Evolutionary conservation across 2,888 invertebrate genomes (phyloP).

Genomic region (Pseudeuparius sepicola): DNA sequence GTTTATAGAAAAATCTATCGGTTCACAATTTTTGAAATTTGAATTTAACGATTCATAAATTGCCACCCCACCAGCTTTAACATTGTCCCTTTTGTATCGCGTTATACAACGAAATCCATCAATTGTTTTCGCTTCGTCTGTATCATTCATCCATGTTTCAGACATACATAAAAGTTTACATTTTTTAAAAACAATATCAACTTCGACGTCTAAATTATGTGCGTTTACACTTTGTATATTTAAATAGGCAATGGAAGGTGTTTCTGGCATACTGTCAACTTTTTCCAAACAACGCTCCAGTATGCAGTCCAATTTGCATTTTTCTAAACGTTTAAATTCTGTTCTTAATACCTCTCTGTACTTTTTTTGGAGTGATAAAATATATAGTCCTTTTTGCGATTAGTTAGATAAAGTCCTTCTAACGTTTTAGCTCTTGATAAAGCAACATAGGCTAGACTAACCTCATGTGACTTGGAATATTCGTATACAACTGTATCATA

Average conservation of each 20-base stretch:
- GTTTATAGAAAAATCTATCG: not conserved
- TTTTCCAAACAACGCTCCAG: too few relatives aligned
- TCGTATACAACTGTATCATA: slow-evolving; percentile 24
- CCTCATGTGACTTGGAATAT: slow-evolving; percentile 16
- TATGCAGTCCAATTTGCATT: too few relatives aligned
- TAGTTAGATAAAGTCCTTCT: slow-evolving; percentile 12
- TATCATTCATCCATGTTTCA: slow-evolving; percentile 11
- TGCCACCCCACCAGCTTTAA: slow-evolving; percentile 7
- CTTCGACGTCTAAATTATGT: slow-evolving; percentile 5
- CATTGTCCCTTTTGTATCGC: not conserved
- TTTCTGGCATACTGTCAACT: slow-evolving; percentile 3
- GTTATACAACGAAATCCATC: slow-evolving; percentile 3
- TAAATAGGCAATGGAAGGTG: too few relatives aligned
- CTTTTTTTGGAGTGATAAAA: slow-evolving; percentile 13
- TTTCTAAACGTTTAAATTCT: slow-evolving; percentile 7
- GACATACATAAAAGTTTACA: slow-evolving; percentile 5
- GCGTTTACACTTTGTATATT: slow-evolving; percentile 10
- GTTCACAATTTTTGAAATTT: too few relatives aligned
- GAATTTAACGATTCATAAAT: slow-evolving; percentile 8
- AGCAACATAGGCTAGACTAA: slow-evolving; percentile 25
- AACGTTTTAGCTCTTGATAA: slow-evolving; percentile 18
- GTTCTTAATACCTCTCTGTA: slow-evolving; percentile 8
- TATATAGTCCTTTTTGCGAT: slow-evolving; percentile 8
- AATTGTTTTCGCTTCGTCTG: slow-evolving; percentile 1
- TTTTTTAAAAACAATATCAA: slow-evolving; percentile 8